Evolutionary conservation across 2,888 invertebrate genomes (phyloP).

Genomic region (Drosophila niveifrons): DNA sequence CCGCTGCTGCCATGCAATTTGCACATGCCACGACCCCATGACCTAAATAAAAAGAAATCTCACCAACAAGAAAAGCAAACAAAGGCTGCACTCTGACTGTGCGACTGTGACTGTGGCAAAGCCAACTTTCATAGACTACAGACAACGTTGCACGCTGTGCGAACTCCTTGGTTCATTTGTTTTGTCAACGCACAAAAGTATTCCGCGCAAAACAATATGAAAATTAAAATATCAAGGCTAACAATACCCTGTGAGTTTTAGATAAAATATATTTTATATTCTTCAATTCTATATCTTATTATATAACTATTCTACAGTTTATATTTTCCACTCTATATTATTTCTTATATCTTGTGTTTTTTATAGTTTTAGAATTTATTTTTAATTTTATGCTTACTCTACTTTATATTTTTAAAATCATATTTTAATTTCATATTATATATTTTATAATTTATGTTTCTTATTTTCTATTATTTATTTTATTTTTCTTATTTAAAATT

Average conservation of each 20-base stretch:
- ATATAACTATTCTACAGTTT: too few species aligned
- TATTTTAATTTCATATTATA: background rate
- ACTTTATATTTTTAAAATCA: too few species aligned
- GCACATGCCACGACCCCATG: slow-evolving; percentile 78
- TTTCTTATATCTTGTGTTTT: background rate
- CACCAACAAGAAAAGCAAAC: slow-evolving; percentile 55
- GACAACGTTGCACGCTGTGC: slow-evolving; percentile 54
- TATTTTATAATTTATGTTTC: background rate
- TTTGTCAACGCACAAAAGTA: slow-evolving; percentile 60
- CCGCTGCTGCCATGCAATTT: slow-evolving; percentile 63
- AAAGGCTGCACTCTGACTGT: slow-evolving; percentile 31
- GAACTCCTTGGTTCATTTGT: slow-evolving; percentile 67
- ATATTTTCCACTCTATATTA: too few species aligned
- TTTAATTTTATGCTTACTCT: too few species aligned
- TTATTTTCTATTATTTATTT: too few species aligned
- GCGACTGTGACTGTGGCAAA: slow-evolving; percentile 38
- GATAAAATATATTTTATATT: too few species aligned
- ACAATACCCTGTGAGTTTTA: slow-evolving; percentile 28
- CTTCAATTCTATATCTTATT: too few species aligned
- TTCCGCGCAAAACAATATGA: slow-evolving; percentile 30
- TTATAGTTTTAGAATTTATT: too few species aligned
- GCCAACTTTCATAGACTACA: slow-evolving; percentile 73
- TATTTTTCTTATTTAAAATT: too few species aligned
- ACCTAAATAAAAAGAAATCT: slow-evolving; percentile 69
- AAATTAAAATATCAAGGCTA: background rate